phyloP scores from a whole-genome alignment of 2,888 invertebrate genomes.

The Hofmannophila pseudospretella region DNA sequence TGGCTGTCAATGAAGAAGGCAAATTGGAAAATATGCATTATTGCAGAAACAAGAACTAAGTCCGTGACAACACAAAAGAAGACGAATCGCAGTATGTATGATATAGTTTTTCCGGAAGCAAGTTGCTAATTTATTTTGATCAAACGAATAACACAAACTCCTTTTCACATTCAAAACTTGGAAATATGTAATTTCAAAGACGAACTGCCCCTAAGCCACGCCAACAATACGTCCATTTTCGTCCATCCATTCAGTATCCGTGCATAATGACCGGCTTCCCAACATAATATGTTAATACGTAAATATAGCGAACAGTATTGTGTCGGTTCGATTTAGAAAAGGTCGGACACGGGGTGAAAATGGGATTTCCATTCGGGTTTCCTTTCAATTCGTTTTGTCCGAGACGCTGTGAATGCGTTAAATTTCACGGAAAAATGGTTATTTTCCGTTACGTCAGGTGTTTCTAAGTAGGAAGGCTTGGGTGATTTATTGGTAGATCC shows the following conservation, averaged over 20 bases:
- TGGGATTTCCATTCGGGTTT: conserved; percentile 60
- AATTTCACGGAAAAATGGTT: conserved; percentile 69
- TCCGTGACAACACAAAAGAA: too few relatives aligned
- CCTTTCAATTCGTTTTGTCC: conserved; percentile 37
- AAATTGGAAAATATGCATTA: too few relatives aligned
- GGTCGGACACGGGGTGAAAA: conserved; percentile 56
- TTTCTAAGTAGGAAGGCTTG: conserved; percentile 18
- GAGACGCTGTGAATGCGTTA: conserved; percentile 54
- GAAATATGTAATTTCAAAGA: conserved; percentile 43
- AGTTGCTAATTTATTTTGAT: background rate
- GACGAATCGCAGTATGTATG: too few relatives aligned
- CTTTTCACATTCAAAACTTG: too few relatives aligned
- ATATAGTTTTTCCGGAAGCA: too few relatives aligned
- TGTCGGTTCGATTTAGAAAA: conserved; percentile 39
- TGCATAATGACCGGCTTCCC: conserved; percentile 61
- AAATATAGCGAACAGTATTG: conserved; percentile 48
- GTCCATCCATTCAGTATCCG: conserved; percentile 22
- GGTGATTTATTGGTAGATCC: conserved; percentile 28
- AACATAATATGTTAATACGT: conserved; percentile 44
- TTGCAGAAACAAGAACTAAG: too few relatives aligned
- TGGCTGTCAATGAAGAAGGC: too few relatives aligned
- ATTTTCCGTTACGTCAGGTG: conserved; percentile 50
- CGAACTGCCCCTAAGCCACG: conserved; percentile 35
- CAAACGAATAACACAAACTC: too few relatives aligned
- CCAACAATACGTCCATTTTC: conserved; percentile 40